phyloP scores from a whole-genome alignment of 2,797 vertebrate species.

The Glyptemys insculpta region DNA sequence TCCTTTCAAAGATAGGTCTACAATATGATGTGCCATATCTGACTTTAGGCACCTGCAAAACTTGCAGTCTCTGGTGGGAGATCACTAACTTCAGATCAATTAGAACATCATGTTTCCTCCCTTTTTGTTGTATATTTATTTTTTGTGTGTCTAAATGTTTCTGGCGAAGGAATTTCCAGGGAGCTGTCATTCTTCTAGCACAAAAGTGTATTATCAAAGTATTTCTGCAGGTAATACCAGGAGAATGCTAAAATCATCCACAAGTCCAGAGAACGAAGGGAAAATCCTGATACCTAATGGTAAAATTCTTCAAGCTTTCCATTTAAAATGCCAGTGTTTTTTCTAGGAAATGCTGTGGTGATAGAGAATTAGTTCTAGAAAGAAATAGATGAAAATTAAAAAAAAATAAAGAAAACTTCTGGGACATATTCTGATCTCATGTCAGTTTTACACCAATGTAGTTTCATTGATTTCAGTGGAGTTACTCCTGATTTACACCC shows the following conservation, averaged over 20 bases:
- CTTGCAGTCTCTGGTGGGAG: conserved; percentile 1
- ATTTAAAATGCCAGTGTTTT: not conserved
- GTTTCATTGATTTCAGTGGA: not conserved
- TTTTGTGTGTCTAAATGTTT: not conserved
- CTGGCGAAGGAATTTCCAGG: conserved; percentile 14
- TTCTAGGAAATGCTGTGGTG: not conserved
- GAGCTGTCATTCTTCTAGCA: not conserved
- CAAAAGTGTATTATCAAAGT: conserved; percentile 5
- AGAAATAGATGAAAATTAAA: not conserved
- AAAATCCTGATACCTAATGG: not conserved
- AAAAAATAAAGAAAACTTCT: not conserved
- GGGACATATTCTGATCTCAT: not conserved
- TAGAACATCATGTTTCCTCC: not conserved
- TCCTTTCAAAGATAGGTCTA: not conserved
- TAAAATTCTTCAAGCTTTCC: conserved; percentile 6
- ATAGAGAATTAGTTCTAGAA: not conserved
- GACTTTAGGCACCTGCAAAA: conserved; percentile 1
- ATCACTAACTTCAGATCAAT: conserved; percentile 36
- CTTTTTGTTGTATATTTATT: not conserved
- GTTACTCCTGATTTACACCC: not conserved
- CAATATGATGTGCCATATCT: not conserved
- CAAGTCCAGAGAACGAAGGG: conserved; percentile 29
- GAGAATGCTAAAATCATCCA: conserved; percentile 23
- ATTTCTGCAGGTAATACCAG: not conserved
- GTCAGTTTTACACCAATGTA: not conserved